Base-by-base conservation (phyloP, 2,888 invertebrate genomes). In the Danaus chrysippus region DNA sequence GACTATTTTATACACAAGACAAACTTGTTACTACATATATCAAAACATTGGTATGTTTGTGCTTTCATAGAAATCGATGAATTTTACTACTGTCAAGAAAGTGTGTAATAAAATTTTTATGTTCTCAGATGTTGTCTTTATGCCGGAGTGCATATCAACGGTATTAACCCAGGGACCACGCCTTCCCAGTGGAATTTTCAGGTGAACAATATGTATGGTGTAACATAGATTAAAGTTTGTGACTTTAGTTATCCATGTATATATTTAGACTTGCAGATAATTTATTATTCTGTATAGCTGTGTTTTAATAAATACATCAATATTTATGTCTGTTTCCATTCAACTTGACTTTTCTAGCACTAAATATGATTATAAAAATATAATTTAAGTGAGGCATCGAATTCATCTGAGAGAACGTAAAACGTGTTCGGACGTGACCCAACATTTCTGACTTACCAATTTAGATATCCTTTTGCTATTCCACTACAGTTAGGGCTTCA, bases 101-200 rank as follows among this genome's bases (percentile, higher is more conserved):
- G 19, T 34, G 13, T 9, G 17, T 56, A 23, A 11, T 56, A 61
- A 56, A 61, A 56, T 43, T 17, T 60, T 59, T 58, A 56, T 23
- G 65, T 65, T 54, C 23, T 44, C 82, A 92, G 94, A 70, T 94
- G 95, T 68, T 96, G 96, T 76, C 87, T 97, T 12, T 96, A 94
- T 76, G 94, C 96, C 42, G 97, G 97, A 8, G 89, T 97, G 61
- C 92, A 94, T 63, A 91, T 97, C 68, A 93, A 93, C 65, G 97
- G 97, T 43, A 94, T 94, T 56, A 96, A 96, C 80, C 95, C 96
- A 0, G 97, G 97, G 75, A 95, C 95, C n/a, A 95, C 95, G 87
- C 95, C 95, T 0, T 94, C 95, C 0, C 95, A 96, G 74, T 95
- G 95, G 95, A 86, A 84, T 73, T 91, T 87, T 70, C 90, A 90